A percentile compares a stretch with the other conserved stretches of the same genome.
phyloP scores from a whole-genome alignment of 2,888 invertebrate genomes.

The Synanthedon vespiformis region DNA sequence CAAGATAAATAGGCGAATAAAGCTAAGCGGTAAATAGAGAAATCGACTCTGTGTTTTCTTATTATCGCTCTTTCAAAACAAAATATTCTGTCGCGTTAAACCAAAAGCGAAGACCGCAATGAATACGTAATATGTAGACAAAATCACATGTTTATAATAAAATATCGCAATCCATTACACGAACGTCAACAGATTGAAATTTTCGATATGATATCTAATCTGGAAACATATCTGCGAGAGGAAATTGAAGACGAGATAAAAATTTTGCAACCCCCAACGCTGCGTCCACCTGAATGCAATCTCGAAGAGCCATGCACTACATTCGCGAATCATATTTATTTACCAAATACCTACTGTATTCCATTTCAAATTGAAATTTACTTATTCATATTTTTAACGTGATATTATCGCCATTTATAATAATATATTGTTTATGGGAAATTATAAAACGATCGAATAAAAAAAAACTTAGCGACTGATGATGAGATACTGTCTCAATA shows the following conservation, averaged over 20 bases:
- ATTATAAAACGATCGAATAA: too few relatives aligned
- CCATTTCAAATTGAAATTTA: neutral
- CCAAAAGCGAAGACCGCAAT: too few relatives aligned
- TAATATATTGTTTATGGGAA: too few relatives aligned
- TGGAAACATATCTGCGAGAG: slow-evolving; percentile 13
- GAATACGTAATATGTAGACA: too few relatives aligned
- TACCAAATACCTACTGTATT: neutral
- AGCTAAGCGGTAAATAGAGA: too few relatives aligned
- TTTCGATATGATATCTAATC: slow-evolving; percentile 10
- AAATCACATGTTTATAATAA: neutral
- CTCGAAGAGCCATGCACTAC: neutral
- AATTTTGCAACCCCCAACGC: slow-evolving; percentile 7
- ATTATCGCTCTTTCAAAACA: too few relatives aligned
- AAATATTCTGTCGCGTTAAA: too few relatives aligned
- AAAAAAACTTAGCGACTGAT: too few relatives aligned
- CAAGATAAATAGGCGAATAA: too few relatives aligned
- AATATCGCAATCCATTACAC: neutral
- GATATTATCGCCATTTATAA: too few relatives aligned
- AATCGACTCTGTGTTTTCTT: too few relatives aligned
- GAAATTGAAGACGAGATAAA: slow-evolving; percentile 21
- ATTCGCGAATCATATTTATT: neutral
- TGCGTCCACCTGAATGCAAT: neutral
- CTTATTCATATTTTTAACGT: neutral
- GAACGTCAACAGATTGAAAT: neutral
- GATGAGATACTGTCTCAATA: too few relatives aligned